Percentiles rank a stretch among this genome's conserved stretches.
Evolutionary conservation across 2,113 vertebrate genomes (phyloP).

Genomic region (Bolborhynchus lineola): DNA sequence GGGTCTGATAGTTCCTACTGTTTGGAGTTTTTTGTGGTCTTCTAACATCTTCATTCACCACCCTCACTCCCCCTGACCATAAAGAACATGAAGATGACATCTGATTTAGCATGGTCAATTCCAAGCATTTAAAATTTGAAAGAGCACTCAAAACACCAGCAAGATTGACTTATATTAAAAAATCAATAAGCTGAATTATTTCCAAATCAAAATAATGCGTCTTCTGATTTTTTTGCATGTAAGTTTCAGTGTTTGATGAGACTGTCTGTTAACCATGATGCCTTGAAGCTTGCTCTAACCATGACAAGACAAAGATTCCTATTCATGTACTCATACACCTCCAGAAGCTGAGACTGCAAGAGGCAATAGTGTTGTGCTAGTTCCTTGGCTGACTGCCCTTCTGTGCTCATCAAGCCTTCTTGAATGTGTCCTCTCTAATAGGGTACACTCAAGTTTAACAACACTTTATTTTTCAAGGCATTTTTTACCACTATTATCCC

Average conservation of each 20-base stretch:
- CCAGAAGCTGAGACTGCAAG: neutral
- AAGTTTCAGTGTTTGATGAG: neutral
- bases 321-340: neutral
- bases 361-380: neutral
- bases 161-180: neutral
- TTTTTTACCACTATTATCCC: neutral
- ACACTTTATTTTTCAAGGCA: neutral
- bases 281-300: neutral
- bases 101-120: neutral
- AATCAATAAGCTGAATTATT: neutral
- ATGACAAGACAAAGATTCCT: neutral
- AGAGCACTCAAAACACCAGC: neutral
- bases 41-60: neutral
- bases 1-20: neutral
- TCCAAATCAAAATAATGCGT: neutral
- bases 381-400: neutral
- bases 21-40: neutral
- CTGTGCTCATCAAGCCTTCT: neutral
- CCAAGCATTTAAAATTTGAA: neutral
- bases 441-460: neutral
- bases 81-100: neutral
- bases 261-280: neutral
- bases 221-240: neutral
- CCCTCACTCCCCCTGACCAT: accelerated
- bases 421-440: neutral